A percentile compares a stretch with the other conserved stretches of the same genome.
These are phyloP conservation scores for Leptinotarsa tumamoca DNA, from an alignment of 2,888 invertebrate species.

Conservation along the genomic window DNA sequence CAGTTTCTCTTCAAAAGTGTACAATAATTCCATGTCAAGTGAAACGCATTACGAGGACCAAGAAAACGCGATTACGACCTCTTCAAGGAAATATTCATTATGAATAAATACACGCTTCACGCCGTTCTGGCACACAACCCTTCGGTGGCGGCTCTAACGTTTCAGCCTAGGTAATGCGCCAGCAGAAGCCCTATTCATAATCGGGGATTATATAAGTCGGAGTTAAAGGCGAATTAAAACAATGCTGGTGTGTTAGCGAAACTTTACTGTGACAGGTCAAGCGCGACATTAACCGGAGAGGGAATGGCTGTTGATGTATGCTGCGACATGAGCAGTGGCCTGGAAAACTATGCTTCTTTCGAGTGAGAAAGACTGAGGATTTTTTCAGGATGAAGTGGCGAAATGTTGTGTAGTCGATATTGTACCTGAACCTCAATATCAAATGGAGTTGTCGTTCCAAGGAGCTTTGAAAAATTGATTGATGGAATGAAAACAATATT, in stretches of 20 bases:
- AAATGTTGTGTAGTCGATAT: too few species aligned
- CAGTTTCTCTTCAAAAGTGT: too few species aligned
- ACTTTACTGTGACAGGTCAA: constrained; percentile 34
- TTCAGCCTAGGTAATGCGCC: constrained; percentile 33
- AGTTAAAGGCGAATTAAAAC: constrained; percentile 31
- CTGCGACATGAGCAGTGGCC: not conserved
- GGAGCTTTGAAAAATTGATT: too few species aligned
- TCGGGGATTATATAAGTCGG: constrained; percentile 30
- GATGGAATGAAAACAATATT: too few species aligned
- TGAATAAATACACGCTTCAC: constrained; percentile 3
- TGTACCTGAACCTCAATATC: too few species aligned
- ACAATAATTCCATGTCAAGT: too few species aligned
- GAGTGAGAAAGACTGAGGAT: too few species aligned
- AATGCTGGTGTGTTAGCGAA: constrained; percentile 27
- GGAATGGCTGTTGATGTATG: constrained; percentile 1
- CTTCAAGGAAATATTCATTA: not conserved
- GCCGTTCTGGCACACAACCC: not conserved
- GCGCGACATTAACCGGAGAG: not conserved
- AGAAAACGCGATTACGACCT: not conserved
- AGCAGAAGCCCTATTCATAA: constrained; percentile 31
- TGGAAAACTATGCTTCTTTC: too few species aligned
- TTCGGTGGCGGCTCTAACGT: constrained; percentile 20
- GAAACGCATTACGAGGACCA: not conserved
- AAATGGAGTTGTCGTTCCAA: too few species aligned
- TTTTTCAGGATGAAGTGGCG: too few species aligned